A percentile compares a stretch with the other conserved stretches of the same genome.
These are phyloP conservation scores for Watersipora subatra DNA, from an alignment of 1,140 invertebrate species.

Conservation along the genomic window DNA sequence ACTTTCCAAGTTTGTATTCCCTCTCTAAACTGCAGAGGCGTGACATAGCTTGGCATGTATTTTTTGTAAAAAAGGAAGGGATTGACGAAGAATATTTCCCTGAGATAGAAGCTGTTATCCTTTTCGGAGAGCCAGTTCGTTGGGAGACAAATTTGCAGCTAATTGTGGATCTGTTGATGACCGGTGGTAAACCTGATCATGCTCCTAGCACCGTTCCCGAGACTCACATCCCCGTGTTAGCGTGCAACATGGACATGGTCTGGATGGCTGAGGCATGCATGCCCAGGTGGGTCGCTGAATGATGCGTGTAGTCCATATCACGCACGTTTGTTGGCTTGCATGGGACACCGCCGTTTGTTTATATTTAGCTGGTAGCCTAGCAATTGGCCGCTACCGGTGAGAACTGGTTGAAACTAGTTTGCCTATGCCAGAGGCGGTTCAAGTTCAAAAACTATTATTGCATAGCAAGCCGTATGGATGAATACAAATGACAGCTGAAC, in stretches of 20 bases:
- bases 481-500: too few species aligned
- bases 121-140: conserved; percentile 37
- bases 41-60: too few species aligned
- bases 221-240: conserved; percentile 47
- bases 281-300: conserved; percentile 24
- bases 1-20: too few species aligned
- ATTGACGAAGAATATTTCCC: conserved; percentile 44
- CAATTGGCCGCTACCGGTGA: background rate
- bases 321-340: too few species aligned
- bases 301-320: too few species aligned
- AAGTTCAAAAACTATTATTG: too few species aligned
- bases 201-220: conserved; percentile 41
- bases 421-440: too few species aligned
- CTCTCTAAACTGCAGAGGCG: too few species aligned
- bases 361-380: background rate
- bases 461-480: too few species aligned
- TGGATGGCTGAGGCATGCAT: conserved; percentile 40
- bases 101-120: conserved; percentile 35
- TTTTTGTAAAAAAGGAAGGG: too few species aligned
- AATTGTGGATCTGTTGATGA: conserved; percentile 54
- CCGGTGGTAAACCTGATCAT: conserved; percentile 44
- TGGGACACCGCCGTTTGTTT: background rate
- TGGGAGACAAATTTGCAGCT: conserved; percentile 47
- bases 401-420: background rate
- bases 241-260: conserved; percentile 40